Conservation (phyloP, 2,113 vertebrate species). For the Takifugu flavidus region DNA sequence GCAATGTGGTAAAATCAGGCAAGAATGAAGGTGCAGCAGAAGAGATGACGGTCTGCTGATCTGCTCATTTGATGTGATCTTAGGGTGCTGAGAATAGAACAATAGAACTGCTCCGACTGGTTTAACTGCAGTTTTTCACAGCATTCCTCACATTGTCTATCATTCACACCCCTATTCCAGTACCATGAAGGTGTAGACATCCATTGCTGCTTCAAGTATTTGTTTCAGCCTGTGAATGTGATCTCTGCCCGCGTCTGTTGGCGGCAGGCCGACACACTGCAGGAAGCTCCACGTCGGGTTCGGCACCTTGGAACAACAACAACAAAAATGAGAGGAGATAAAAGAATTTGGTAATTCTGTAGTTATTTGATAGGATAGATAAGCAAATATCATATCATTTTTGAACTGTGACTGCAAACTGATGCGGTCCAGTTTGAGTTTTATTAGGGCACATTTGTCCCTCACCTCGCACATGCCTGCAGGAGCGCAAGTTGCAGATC, state of each 20-base stretch:
- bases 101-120: not conserved
- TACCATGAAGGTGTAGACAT: slow-evolving; percentile 75
- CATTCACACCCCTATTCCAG: not conserved
- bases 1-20: not conserved
- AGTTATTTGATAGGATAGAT: too few relatives aligned
- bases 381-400: too few relatives aligned
- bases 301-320: slow-evolving; percentile 23
- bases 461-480: slow-evolving; percentile 46
- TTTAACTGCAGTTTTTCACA: not conserved
- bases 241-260: slow-evolving; percentile 30
- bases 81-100: not conserved
- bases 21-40: not conserved
- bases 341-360: too few relatives aligned
- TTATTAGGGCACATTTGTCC: too few relatives aligned
- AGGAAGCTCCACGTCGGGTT: slow-evolving; percentile 57
- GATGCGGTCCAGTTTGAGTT: too few relatives aligned
- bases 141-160: slow-evolving; percentile 2
- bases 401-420: too few relatives aligned
- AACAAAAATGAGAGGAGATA: too few relatives aligned
- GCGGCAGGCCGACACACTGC: slow-evolving; percentile 64
- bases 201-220: slow-evolving; percentile 62
- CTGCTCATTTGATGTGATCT: not conserved
- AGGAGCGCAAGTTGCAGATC: slow-evolving; percentile 33
- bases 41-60: not conserved
- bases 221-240: slow-evolving; percentile 59